Base-by-base conservation (phyloP, 2,797 vertebrate genomes). In the Acrossocheilus fasciatus region DNA sequence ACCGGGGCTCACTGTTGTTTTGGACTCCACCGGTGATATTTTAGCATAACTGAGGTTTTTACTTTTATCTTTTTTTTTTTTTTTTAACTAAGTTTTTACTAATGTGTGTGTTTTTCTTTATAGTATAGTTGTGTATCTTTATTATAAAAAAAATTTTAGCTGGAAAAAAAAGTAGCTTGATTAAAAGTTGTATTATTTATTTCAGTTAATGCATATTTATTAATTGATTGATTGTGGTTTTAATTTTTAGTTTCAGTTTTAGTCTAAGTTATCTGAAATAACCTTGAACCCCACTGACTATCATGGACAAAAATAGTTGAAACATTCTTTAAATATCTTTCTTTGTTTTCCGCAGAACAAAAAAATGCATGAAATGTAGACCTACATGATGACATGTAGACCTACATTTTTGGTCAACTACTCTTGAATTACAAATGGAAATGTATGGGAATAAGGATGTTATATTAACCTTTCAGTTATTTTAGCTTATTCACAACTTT, bases 401-500 rank as follows among this genome's bases (percentile, higher is more conserved):
- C 64, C 26, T 64, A 17, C 64, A 68, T 36, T 36, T 68, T 18
- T 18, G 6, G 34, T 39, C 8, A 69, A 10, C 8, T 20, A 12
- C 10, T 26, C n/a, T 26, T 62, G 30, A 64, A 64, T 68, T 36
- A 1, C 34, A 39, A 69, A 39, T 4, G 66, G 34, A 39, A 20
- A 69, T 69, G 66, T 39, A 4, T 54, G 20, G 45, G 20, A n/a
- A 81, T 52, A 50, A 70, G 7, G 18, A 23, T n/a, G 20, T 69
- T 18, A 34, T 47, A 41, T 41, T 10, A 18, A 62, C 45, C 39
- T 26, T 45, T 45, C 10, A 45, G 34, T 47, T 2, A 4, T 50
- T 47, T 81, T 47, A 66, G 59, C 30, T 34, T n/a, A 72, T 26
- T 72, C 15, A 57, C 66, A 82, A 74, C n/a, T 15, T 82, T 26